These are phyloP conservation scores for Wasmannia auropunctata DNA, from an alignment of 1,140 invertebrate genomes.

Conservation along the genomic window DNA sequence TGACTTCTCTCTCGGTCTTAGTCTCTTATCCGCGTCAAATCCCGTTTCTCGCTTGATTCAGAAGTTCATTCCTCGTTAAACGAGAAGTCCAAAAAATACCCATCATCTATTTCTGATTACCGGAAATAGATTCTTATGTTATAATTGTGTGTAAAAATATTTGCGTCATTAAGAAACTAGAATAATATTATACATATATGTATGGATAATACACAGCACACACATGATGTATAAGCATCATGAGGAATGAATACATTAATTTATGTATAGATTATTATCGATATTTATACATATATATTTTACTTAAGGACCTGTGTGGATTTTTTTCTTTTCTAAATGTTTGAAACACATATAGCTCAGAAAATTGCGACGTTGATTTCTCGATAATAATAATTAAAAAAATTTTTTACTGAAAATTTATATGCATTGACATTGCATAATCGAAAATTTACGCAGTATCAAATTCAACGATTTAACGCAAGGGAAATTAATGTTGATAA, in stretches of 20 bases:
- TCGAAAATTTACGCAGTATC: constrained; percentile 50
- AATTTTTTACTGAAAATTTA: constrained; percentile 41
- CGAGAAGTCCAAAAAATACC: background rate
- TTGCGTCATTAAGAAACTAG: background rate
- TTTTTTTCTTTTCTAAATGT: background rate
- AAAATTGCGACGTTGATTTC: background rate
- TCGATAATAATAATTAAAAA: constrained; percentile 2
- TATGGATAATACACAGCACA: background rate
- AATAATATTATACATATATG: background rate
- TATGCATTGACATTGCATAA: constrained; percentile 57
- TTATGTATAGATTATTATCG: background rate
- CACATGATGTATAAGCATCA: background rate
- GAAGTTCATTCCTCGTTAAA: constrained; percentile 11
- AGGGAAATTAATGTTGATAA: constrained; percentile 57
- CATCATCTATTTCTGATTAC: constrained; percentile 37
- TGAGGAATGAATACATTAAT: too few species aligned
- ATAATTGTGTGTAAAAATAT: background rate
- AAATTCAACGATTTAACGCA: constrained; percentile 44
- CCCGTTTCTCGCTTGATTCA: background rate
- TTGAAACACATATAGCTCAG: background rate
- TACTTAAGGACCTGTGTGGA: background rate
- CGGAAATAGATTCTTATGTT: background rate
- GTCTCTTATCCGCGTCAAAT: constrained; percentile 1
- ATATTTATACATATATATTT: background rate
- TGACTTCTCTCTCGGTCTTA: constrained; percentile 25